These are phyloP conservation scores for Lethrus apterus DNA, from an alignment of 1,140 invertebrate species.

Conservation along the genomic window DNA sequence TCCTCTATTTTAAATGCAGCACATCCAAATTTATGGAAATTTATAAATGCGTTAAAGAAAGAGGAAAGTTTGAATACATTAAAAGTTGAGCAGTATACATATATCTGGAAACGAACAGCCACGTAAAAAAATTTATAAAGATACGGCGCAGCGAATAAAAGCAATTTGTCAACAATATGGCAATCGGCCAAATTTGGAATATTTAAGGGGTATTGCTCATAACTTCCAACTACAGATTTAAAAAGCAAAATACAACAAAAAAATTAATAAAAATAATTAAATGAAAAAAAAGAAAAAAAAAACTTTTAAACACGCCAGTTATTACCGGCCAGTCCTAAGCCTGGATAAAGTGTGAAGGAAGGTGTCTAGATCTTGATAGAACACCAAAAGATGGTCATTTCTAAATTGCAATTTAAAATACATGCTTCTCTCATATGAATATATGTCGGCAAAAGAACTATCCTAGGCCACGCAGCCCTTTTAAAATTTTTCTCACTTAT, in stretches of 20 bases:
- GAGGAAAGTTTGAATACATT: slow-evolving; percentile 7
- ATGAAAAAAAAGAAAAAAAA: slow-evolving; percentile 10
- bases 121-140: slow-evolving; percentile 6
- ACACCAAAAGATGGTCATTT: neutral
- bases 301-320: slow-evolving; percentile 16
- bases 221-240: slow-evolving; percentile 8
- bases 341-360: slow-evolving; percentile 17
- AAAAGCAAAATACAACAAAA: slow-evolving; percentile 2
- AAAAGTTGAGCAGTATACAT: slow-evolving; percentile 4
- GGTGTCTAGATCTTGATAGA: neutral
- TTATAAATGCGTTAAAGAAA: slow-evolving; percentile 10
- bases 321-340: slow-evolving; percentile 7
- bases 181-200: slow-evolving; percentile 10
- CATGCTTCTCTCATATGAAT: too few species aligned
- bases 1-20: slow-evolving; percentile 5
- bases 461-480: too few species aligned
- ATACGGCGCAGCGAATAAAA: neutral
- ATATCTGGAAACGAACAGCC: neutral
- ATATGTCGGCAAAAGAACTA: too few species aligned
- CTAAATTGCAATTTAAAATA: neutral
- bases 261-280: slow-evolving; percentile 9
- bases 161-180: neutral
- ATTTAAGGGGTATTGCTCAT: slow-evolving; percentile 11
- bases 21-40: slow-evolving; percentile 6
- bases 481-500: too few species aligned